Percentiles rank a stretch among this genome's conserved stretches.
Conservation (phyloP, 2,113 vertebrate species). For the Turnix velox region DNA sequence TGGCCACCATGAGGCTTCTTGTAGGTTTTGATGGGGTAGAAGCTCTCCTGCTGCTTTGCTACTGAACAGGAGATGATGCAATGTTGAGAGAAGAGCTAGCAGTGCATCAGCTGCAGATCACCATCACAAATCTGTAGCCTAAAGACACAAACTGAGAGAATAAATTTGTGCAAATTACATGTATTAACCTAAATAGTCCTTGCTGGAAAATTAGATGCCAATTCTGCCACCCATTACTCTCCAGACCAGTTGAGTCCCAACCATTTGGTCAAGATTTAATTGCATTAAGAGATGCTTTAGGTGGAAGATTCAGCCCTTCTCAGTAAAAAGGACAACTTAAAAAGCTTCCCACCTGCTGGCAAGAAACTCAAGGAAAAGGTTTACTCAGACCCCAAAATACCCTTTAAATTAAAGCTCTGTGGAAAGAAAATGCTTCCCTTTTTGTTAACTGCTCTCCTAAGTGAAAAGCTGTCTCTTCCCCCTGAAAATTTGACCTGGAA, state of each 20-base stretch:
- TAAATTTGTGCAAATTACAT: conserved; percentile 6
- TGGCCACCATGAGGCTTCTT: not conserved
- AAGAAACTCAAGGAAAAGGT: conserved; percentile 32
- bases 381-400: not conserved
- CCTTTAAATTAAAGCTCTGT: not conserved
- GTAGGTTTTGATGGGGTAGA: not conserved
- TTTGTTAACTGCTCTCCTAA: too few relatives aligned
- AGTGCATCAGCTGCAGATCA: not conserved
- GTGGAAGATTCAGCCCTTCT: conserved; percentile 42
- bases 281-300: conserved; percentile 54
- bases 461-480: not conserved
- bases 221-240: not conserved
- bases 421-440: not conserved
- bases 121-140: not conserved
- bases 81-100: not conserved
- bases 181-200: conserved; percentile 3
- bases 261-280: conserved; percentile 46
- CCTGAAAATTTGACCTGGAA: not conserved
- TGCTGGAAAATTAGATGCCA: not conserved
- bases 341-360: conserved; percentile 31
- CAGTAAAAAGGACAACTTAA: conserved; percentile 24
- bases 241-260: not conserved
- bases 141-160: not conserved
- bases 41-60: not conserved
- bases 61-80: not conserved